A percentile compares a stretch with the other conserved stretches of the same genome.
Conservation (phyloP, 2,888 invertebrate genomes). For the Cynaeus angustus region DNA sequence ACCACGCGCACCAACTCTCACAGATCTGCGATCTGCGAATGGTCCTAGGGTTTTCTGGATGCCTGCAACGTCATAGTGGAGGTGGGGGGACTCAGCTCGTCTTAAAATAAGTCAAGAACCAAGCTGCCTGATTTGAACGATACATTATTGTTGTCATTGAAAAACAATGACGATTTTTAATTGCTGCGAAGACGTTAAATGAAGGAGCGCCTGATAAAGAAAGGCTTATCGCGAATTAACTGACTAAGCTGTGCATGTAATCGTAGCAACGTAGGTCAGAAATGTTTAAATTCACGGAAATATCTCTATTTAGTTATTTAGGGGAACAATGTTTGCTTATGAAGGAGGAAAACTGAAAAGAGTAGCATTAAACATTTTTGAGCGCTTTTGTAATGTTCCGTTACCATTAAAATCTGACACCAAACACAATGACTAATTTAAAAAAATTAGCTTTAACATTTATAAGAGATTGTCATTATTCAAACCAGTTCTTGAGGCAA, state of each 20-base stretch:
- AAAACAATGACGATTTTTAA: slow-evolving; percentile 4
- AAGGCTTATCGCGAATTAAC: background rate
- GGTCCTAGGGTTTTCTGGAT: slow-evolving; percentile 42
- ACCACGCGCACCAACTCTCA: slow-evolving; percentile 1
- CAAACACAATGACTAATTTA: no score
- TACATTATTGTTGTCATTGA: slow-evolving; percentile 29
- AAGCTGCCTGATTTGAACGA: slow-evolving; percentile 34
- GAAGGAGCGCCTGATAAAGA: slow-evolving; percentile 1
- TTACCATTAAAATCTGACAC: no score
- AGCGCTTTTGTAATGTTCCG: no score
- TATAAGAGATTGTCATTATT: no score
- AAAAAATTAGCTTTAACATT: no score
- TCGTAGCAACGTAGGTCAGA: no score
- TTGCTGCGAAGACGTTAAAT: background rate
- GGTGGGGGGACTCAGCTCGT: slow-evolving; percentile 37
- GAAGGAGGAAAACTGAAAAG: no score
- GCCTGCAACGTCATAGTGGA: slow-evolving; percentile 22
- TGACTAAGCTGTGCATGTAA: background rate
- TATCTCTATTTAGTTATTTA: no score
- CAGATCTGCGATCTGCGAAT: slow-evolving; percentile 32
- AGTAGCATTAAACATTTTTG: no score
- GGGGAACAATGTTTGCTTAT: no score
- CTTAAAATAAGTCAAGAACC: slow-evolving; percentile 39
- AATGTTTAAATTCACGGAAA: no score
- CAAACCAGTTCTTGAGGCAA: no score